A percentile compares a stretch with the other conserved stretches of the same genome.
Conservation (phyloP, 2,797 vertebrate species). For the Melanotaenia nigrans region DNA sequence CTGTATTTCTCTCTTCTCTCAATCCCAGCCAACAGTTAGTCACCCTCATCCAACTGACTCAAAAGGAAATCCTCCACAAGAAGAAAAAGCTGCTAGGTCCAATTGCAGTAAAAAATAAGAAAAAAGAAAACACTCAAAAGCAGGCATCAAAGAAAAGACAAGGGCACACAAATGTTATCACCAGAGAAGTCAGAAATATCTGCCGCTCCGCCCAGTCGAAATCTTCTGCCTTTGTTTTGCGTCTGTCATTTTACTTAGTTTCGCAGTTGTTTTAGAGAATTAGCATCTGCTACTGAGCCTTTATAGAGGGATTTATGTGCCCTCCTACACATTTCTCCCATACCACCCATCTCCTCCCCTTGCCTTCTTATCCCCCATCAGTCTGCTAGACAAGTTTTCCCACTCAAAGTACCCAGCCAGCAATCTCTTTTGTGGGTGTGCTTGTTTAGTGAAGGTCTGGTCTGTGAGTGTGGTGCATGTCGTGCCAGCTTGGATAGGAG, state of each 20-base stretch:
- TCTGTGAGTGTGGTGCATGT: slow-evolving; percentile 63
- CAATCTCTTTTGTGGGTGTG: slow-evolving; percentile 74
- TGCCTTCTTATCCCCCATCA: slow-evolving; percentile 68
- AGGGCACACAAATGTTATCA: slow-evolving; percentile 47
- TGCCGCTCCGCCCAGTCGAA: slow-evolving; percentile 54
- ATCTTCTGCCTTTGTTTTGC: slow-evolving; percentile 64
- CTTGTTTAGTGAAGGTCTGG: slow-evolving; percentile 74
- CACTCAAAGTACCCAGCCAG: slow-evolving; percentile 73
- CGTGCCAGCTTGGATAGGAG: slow-evolving; percentile 79
- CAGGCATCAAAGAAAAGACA: slow-evolving; percentile 61
- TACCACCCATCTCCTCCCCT: slow-evolving; percentile 65
- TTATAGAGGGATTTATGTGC: slow-evolving; percentile 76
- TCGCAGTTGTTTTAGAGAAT: slow-evolving; percentile 77
- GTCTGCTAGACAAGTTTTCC: slow-evolving; percentile 77
- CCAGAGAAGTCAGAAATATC: slow-evolving; percentile 61
- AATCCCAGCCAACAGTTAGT: slow-evolving; percentile 61
- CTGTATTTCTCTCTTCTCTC: slow-evolving; percentile 63
- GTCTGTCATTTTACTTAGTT: slow-evolving; percentile 73
- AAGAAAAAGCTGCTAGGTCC: slow-evolving; percentile 69
- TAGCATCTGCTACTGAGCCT: slow-evolving; percentile 74
- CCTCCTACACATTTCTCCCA: slow-evolving; percentile 69
- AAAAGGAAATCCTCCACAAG: slow-evolving; percentile 70
- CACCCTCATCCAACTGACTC: slow-evolving; percentile 71
- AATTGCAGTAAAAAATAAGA: slow-evolving; percentile 47
- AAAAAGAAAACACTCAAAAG: slow-evolving; percentile 47